Evolutionary conservation across 2,888 invertebrate genomes (phyloP), one percentile per base, ranked within the genome.

Genomic region (Pseudococcus viburni): DNA sequence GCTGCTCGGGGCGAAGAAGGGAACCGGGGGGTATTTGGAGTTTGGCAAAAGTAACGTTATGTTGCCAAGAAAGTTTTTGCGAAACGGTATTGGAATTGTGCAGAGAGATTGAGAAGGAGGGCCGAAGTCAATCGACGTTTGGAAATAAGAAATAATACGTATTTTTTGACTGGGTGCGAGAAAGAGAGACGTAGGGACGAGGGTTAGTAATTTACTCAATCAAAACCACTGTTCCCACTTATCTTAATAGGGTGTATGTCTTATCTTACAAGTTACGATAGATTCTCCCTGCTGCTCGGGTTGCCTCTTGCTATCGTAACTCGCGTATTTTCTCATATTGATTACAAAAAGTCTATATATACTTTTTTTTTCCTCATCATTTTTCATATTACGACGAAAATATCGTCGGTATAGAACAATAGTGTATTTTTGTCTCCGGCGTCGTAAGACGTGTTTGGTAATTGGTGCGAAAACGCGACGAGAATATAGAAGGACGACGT

Each of bases 171-270:
- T 42, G 26, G 51, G 46, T 11, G 17, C 48, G 46, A 42, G 86
- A 33, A 22, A 8, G 73, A 7, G 2, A 64, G 39, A 3, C 19
- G n/a, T 1, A 39, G 17, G 77, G 8, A 17, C 33, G 39, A 73
- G 51, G 48, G 87, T 87, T 80, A 33, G 87, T 87, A 87, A 87
- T 87, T 87, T 87, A 87, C 87, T 87, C 87, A 87, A 87, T 87
- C 87, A 87, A 87, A 86, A 87, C 87, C 87, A 80, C 80, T 87
- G 87, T 87, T 87, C 87, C 87, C 87, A 87, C 87, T 87, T 87
- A 87, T 87, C 87, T 77, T 87, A 87, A 87, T 87, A 51, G 87
- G 87, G 87, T 87, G 80, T 87, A 80, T 87, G 51, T 77, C 64
- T 87, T 80, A 77, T 77, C 77, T 77, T 33, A 26, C 42, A 77